A percentile compares a stretch with the other conserved stretches of the same genome.
These are phyloP conservation scores for Oligia latruncula DNA, from an alignment of 2,888 invertebrate species.

Conservation along the genomic window DNA sequence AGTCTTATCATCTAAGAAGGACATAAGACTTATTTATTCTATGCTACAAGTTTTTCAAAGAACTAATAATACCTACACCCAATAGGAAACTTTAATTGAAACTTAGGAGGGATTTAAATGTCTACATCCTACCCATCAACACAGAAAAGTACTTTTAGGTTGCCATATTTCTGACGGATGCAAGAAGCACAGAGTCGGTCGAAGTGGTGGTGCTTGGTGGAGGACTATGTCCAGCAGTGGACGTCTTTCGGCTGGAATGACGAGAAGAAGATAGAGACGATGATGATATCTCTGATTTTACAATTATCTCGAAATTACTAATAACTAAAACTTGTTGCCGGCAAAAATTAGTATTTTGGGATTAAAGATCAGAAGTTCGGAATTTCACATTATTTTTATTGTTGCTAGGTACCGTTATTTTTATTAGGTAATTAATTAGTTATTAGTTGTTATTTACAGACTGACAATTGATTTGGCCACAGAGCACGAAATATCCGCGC, in stretches of 20 bases:
- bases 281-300: not conserved
- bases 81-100: not conserved
- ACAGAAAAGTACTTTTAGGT: not conserved
- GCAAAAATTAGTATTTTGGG: not conserved
- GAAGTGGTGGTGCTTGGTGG: not conserved
- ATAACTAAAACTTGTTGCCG: not conserved
- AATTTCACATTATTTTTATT: too few species aligned
- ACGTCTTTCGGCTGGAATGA: not conserved
- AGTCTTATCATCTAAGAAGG: slow-evolving; percentile 31
- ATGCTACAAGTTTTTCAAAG: slow-evolving; percentile 3
- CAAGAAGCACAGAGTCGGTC: not conserved
- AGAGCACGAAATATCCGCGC: not conserved
- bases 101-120: slow-evolving; percentile 5
- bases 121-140: not conserved
- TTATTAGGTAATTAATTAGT: not conserved
- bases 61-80: not conserved
- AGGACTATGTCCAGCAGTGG: too few species aligned
- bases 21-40: slow-evolving; percentile 25
- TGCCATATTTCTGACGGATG: not conserved
- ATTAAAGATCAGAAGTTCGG: too few species aligned
- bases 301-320: not conserved
- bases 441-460: not conserved
- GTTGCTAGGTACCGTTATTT: not conserved
- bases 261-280: not conserved
- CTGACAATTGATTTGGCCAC: not conserved